Base-by-base conservation (phyloP, 2,797 vertebrate species). In the Selene dorsalis region DNA sequence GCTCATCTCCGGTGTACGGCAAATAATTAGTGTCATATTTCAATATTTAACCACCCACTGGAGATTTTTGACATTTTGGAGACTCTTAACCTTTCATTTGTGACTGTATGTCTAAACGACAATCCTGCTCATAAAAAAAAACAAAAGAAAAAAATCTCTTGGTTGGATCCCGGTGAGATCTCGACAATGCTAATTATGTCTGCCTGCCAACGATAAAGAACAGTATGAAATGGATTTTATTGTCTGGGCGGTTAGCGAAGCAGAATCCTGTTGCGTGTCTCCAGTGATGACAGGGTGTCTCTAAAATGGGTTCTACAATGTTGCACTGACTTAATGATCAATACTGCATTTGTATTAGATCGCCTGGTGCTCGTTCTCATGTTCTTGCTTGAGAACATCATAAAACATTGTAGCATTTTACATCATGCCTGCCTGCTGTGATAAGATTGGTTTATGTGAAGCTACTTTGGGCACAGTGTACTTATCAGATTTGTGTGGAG, bases 401-500 rank as follows among this genome's bases (percentile, higher is more conserved):
- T 0, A 45, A 57, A 16, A 64, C 60, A 35, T 35, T 50, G 58
- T 28, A 22, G 3, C 39, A 30, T 69, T 83, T 79, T 43, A 35
- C 45, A 61, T 66, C 35, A 48, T 38, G 43, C 38, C 62, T 5
- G 11, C 32, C 62, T 69, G 68, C 61, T 60, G 53, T 48, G 50
- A 2, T 55, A 32, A 73, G 48, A 69, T 50, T 32, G 62, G 60
- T 53, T 87, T 70, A 65, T 57, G 45, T 26, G 8, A 70, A 89
- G 84, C 77, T 75, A 79, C 81, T 85, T 88, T 79, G 47, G 69
- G 71, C 75, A 82, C 63, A 70, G 75, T 50, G 79, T 47, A 73
- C 84, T 90, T 91, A 91, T 92, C 90, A 90, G 90, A 93, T 91
- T 89, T 85, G 63, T 74, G 55, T 79, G 73, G 83, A 87, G 90